Base-by-base conservation (phyloP, 2,888 invertebrate genomes). In the Drosophila mulleri region DNA sequence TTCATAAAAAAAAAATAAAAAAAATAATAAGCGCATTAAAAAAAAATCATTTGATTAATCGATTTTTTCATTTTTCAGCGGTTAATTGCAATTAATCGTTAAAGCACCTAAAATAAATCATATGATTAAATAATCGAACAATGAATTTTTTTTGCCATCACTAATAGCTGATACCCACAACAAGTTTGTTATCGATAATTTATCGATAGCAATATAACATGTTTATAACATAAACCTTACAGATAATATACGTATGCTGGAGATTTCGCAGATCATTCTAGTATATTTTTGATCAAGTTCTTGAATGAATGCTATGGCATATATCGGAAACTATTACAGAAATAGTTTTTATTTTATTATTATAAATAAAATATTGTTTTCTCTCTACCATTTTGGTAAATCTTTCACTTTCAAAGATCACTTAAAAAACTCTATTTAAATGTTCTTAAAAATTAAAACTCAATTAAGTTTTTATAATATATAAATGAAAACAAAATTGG, bases 401-500 rank as follows among this genome's bases (percentile, higher is more conserved):
- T 2, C 11, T 4, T 29, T 48, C n/a, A 29, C 48, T 48, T 47
- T 47, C 5, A 8, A 26, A 29, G 29, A 48, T 29, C 47, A n/a
- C 7, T 5, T 26, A 9, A 26, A 8, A 48, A n/a, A n/a, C 7
- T 50, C 32, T 18, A 18, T 32, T 50, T 32, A 18, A 18, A 18
- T 18, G 7, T 8, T 29, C 8, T 2, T 26, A 26, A 20, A 45
- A 14, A 14, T 7, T 2, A 48, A 11, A n/a, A 29, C 11, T 11
- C n/a, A 2, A 11, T 29, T 29, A 29, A 11, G 2, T 29, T n/a
- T 23, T 23, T 23, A 23, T 23, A 23, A 23, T 23, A 29, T 29
- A 29, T 8, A 41, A 18, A 18, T 44, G 26, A 35, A 32, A 47
- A 37, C 32, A 56, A 47, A 68, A 77, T 74, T 70, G 56, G 66